Evolutionary conservation across 1,140 invertebrate genomes (phyloP).

Genomic region (Temnothorax curvispinosus): DNA sequence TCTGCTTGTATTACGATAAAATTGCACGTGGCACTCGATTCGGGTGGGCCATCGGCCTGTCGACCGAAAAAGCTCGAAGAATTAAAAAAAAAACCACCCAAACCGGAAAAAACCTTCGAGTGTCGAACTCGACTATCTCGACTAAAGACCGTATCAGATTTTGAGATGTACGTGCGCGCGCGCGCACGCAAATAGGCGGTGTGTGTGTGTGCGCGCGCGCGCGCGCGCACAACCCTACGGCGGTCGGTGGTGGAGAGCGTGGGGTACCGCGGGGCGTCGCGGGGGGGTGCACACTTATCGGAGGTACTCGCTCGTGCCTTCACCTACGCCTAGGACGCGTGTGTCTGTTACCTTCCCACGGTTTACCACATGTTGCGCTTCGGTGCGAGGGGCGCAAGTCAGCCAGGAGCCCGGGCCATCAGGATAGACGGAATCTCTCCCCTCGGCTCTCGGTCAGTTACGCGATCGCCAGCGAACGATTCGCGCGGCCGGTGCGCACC

Average conservation of each 20-base stretch:
- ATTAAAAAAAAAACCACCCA: neutral
- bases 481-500: conserved; percentile 68
- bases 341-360: conserved; percentile 67
- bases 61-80: neutral
- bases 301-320: conserved; percentile 2
- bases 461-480: conserved; percentile 82
- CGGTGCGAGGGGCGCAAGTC: conserved; percentile 83
- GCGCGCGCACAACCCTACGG: conserved; percentile 2
- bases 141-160: conserved; percentile 30
- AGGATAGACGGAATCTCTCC: conserved; percentile 80
- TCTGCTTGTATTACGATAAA: neutral
- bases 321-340: neutral
- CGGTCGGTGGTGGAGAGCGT: neutral
- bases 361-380: conserved; percentile 85
- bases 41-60: neutral
- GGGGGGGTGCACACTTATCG: conserved; percentile 49
- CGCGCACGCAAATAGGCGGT: neutral
- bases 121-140: neutral
- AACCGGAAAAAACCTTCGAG: neutral
- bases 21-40: neutral
- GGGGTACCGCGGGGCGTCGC: neutral
- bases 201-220: neutral
- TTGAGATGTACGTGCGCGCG: neutral
- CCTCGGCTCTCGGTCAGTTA: conserved; percentile 80
- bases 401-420: conserved; percentile 84